Evolutionary conservation across 2,888 invertebrate genomes (phyloP), one percentile per base, ranked within the genome.

Genomic region (Mythimna ferrago): DNA sequence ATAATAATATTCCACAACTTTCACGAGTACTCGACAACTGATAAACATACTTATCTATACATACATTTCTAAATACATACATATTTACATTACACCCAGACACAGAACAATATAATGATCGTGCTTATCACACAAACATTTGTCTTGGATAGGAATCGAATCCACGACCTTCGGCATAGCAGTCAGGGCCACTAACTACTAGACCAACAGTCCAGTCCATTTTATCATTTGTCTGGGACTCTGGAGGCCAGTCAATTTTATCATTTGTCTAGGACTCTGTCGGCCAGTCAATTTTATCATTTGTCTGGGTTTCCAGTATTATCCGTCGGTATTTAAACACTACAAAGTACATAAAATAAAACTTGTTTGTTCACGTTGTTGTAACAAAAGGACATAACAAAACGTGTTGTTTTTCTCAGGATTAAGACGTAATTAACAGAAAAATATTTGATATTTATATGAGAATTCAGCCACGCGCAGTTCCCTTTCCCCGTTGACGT

Each of bases 401-500:
- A 64, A 53, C 38, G 38, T 76, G 26, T 56, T 32, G 26, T 61
- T 41, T 68, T 69, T 41, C 21, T 19, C 19, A 51, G 48, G n/a
- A 38, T 26, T 73, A 9, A 51, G 32, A 19, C 32, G 32, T 9
- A 53, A 41, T 35, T 35, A 61, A 14, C 19, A 44, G 26, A 51
- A 32, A 10, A 63, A 44, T 16, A n/a, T 21, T 16, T 41, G 51
- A n/a, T n/a, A 60, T 71, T 48, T 14, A 21, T 32, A 19, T 16
- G 1, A 32, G 14, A 56, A 61, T 56, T 56, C 1, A 9, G 3
- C 6, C 38, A 35, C 11, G 9, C 16, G 51, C 21, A 35, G 19
- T 38, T 75, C 9, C 14, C 2, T 68, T 68, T 54, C 21, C 41
- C 21, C 41, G 11, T 26, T 78, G 56, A 77, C 54, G 77, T 68